Conservation (phyloP, 2,888 invertebrate species). For the Brachycybe producta region DNA sequence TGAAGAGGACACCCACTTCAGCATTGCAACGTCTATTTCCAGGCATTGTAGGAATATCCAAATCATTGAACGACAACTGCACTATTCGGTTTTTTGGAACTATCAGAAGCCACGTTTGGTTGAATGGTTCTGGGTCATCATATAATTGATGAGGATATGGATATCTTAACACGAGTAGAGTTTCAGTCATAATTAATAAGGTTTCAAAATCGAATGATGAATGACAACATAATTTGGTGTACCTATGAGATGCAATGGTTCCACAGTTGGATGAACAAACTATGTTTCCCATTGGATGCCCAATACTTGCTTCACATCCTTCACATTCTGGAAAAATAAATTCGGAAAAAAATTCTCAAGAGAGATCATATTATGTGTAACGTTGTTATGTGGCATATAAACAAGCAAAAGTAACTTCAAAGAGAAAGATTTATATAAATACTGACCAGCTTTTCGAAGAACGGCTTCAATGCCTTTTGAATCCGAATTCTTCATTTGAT, state of each 20-base stretch:
- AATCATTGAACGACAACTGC: constrained; percentile 26
- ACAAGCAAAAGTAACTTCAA: background rate
- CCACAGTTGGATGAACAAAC: constrained; percentile 23
- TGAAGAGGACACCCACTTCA: constrained; percentile 23
- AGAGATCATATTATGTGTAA: background rate
- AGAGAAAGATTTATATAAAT: too few species aligned
- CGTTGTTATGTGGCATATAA: background rate
- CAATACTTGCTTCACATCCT: constrained; percentile 24
- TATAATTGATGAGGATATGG: constrained; percentile 26
- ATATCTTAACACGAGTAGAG: constrained; percentile 21
- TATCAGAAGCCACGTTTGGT: constrained; percentile 25
- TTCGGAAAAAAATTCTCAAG: background rate
- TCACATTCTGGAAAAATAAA: constrained; percentile 22
- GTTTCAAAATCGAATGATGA: background rate
- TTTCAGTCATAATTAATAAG: background rate
- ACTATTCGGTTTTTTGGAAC: constrained; percentile 21
- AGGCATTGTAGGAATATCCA: constrained; percentile 24
- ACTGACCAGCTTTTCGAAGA: constrained; percentile 23
- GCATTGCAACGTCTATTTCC: constrained; percentile 24
- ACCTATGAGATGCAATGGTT: constrained; percentile 25
- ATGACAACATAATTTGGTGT: constrained; percentile 5
- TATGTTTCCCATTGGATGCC: constrained; percentile 21
- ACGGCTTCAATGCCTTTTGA: constrained; percentile 24
- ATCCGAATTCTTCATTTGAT: constrained; percentile 21
- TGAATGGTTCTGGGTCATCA: constrained; percentile 21